Conservation (phyloP, 2,888 invertebrate species). For the Petrophora chlorosata region DNA sequence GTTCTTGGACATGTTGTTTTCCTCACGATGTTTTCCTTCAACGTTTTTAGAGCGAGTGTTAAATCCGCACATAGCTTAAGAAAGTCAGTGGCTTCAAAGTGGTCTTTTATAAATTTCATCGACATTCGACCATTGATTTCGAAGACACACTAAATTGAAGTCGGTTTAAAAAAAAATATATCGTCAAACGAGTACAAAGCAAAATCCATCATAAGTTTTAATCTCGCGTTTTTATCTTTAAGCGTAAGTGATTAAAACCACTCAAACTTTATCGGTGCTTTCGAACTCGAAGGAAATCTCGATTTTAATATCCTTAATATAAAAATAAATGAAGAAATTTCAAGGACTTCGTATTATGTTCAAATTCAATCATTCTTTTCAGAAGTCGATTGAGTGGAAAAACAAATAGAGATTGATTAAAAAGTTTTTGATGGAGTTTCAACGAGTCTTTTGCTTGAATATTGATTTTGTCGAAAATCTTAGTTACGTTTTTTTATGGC, state of each 20-base stretch:
- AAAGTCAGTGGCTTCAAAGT: too few relatives aligned
- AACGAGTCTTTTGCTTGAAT: slow-evolving; percentile 29
- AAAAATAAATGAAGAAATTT: slow-evolving; percentile 38
- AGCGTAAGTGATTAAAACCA: neutral
- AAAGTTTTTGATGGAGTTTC: slow-evolving; percentile 46
- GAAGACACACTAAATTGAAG: too few relatives aligned
- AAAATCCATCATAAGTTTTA: too few relatives aligned
- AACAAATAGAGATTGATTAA: slow-evolving; percentile 50
- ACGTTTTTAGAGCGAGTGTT: too few relatives aligned
- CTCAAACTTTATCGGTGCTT: neutral
- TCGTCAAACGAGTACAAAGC: too few relatives aligned
- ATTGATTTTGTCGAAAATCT: slow-evolving; percentile 22
- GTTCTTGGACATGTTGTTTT: too few relatives aligned
- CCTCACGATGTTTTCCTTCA: too few relatives aligned
- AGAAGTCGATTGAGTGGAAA: slow-evolving; percentile 48
- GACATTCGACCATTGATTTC: too few relatives aligned
- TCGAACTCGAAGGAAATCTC: slow-evolving; percentile 9
- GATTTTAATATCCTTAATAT: slow-evolving; percentile 18
- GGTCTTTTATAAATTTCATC: too few relatives aligned
- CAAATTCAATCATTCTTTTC: slow-evolving; percentile 46
- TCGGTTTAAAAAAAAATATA: too few relatives aligned
- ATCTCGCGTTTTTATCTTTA: too few relatives aligned
- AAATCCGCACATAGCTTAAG: too few relatives aligned
- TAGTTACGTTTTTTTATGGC: neutral
- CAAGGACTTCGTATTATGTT: slow-evolving; percentile 42